These are phyloP conservation scores for Batillaria attramentaria DNA, from an alignment of 1,140 invertebrate species.

Conservation along the genomic window DNA sequence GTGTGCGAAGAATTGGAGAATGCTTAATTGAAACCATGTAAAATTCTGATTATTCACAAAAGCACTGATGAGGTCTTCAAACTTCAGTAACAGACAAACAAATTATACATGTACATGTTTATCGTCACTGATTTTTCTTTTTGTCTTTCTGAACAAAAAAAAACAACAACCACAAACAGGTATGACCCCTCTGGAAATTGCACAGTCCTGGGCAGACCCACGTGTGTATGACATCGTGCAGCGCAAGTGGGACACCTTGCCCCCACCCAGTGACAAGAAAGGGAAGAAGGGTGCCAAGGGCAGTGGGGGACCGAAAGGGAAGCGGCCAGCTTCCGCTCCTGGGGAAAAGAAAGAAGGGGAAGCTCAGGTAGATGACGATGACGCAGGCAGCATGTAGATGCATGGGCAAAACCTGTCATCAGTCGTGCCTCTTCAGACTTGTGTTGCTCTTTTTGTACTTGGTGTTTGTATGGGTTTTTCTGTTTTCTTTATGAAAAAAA, in stretches of 20 bases:
- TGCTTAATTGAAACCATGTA: background rate
- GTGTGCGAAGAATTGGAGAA: background rate
- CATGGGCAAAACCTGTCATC: too few relatives aligned
- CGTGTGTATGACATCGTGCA: conserved; percentile 66
- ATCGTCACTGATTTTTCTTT: background rate
- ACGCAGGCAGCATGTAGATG: background rate
- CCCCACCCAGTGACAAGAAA: conserved; percentile 58
- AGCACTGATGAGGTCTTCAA: too few relatives aligned
- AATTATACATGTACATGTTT: background rate
- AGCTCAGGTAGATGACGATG: background rate
- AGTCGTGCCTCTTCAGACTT: background rate
- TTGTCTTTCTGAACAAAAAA: background rate
- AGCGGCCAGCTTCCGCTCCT: conserved; percentile 51
- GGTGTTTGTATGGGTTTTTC: background rate
- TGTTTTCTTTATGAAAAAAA: conserved; percentile 14
- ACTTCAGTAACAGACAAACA: background rate
- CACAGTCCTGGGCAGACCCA: conserved; percentile 67
- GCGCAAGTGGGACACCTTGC: conserved; percentile 67
- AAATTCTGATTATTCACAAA: too few relatives aligned
- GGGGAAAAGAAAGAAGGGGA: conserved; percentile 18
- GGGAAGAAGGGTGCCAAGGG: conserved; percentile 53
- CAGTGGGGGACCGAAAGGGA: conserved; percentile 40
- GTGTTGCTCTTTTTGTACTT: background rate
- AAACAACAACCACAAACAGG: conserved; percentile 46
- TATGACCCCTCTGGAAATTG: conserved; percentile 67